Evolutionary conservation across 2,113 vertebrate species (phyloP).

Genomic region (Oxyruncus cristatus): DNA sequence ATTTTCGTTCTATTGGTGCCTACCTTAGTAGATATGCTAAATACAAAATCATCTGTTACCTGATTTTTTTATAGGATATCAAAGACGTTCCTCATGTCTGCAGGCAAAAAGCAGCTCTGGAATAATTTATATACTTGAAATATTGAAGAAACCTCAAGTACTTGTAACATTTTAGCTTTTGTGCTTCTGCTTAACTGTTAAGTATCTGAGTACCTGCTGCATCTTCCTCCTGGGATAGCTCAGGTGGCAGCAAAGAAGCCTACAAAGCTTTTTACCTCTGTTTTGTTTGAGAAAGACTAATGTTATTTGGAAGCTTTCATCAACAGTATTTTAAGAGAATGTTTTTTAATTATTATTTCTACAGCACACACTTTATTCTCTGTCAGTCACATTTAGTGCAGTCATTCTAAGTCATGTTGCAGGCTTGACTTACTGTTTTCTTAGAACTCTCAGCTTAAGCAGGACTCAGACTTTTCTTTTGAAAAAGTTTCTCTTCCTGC

Average conservation of each 20-base stretch:
- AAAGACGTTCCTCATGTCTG: not conserved
- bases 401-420: not conserved
- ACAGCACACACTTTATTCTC: not conserved
- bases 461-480: not conserved
- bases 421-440: not conserved
- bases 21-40: not conserved
- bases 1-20: not conserved
- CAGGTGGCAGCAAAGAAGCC: not conserved
- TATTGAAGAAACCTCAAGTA: not conserved
- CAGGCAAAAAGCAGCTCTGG: not conserved
- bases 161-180: not conserved
- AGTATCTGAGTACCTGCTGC: not conserved
- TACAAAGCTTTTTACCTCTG: not conserved
- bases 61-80: not conserved
- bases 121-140: not conserved
- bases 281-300: not conserved
- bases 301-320: not conserved
- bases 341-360: not conserved
- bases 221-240: not conserved
- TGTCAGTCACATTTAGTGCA: not conserved
- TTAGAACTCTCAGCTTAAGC: not conserved
- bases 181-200: not conserved
- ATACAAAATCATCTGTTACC: not conserved
- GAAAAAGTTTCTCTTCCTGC: not conserved
- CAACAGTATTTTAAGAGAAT: not conserved